Base-by-base conservation (phyloP, 1,140 invertebrate genomes). In the Temnothorax curvispinosus region DNA sequence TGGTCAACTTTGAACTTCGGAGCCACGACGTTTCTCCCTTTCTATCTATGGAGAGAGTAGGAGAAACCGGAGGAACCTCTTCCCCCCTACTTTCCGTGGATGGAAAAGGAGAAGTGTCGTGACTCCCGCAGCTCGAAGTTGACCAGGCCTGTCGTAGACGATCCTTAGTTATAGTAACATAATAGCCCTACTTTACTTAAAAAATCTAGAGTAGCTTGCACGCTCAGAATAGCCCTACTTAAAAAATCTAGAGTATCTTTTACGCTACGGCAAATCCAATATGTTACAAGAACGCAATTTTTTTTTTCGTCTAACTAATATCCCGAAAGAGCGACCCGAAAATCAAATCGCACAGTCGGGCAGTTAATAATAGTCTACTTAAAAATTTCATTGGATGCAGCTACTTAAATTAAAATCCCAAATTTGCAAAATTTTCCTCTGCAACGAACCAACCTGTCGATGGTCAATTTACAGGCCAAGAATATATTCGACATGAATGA, bases 361-460 rank as follows among this genome's bases (percentile, higher is more conserved):
- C 50, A 69, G 13, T 80, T 80, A 2, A 32, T 18, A 38, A 41
- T 54, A 65, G 35, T 35, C 58, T 64, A 77, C 27, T 77, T 50
- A 65, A 78, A 18, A 65, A 64, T 78, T 50, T 62, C n/a, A 77
- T 77, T 64, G 21, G 76, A 64, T 64, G 27, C 7, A 78, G 58
- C 60, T 78, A 78, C 2, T 52, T 47, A 64, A 64, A 77, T 64
- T 50, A 78, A 78, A 65, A n/a, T 78, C 27, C 18, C 9, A 32
- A 77, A 47, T 72, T 21, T 65, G 21, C 15, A 60, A 50, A 64
- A 88, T 62, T 54, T 82, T 56, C 65, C 76, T 77, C 47, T 71
- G 56, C 71, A 85, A 89, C 88, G 58, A 90, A 90, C 58, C 89
- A 87, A 88, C 76, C 86, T 60, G 56, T 76, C 47, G 50, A 81